Percentiles rank a stretch among this genome's conserved stretches.
phyloP scores from a whole-genome alignment of 2,797 vertebrate species.

The Triplophysa yarkandensis region DNA sequence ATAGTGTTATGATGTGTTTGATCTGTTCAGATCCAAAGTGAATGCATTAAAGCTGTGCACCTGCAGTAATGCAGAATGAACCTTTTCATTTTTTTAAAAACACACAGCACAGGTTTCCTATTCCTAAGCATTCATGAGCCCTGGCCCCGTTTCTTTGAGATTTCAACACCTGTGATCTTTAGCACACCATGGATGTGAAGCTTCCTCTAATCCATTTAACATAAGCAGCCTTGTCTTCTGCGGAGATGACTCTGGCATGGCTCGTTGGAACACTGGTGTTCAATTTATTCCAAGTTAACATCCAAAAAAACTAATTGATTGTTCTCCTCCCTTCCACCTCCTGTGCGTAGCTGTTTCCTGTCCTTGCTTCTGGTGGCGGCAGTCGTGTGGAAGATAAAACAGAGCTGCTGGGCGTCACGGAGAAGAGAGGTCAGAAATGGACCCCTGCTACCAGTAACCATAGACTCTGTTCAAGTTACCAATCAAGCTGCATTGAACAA shows the following conservation, averaged over 20 bases:
- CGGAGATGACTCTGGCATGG: neutral
- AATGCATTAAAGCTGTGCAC: constrained; percentile 12
- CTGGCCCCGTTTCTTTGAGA: neutral
- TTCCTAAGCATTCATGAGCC: constrained; percentile 13
- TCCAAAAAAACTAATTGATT: neutral
- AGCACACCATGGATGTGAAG: constrained; percentile 5
- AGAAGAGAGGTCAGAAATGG: constrained; percentile 87
- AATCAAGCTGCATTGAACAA: neutral
- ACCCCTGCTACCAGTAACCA: neutral
- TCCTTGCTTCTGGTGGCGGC: constrained; percentile 96
- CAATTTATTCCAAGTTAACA: neutral
- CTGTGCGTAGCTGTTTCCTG: constrained; percentile 89
- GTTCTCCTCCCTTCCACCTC: constrained; percentile 7
- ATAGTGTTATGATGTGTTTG: constrained; percentile 24
- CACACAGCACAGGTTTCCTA: constrained; percentile 2
- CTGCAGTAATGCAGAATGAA: neutral
- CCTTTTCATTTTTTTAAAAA: neutral
- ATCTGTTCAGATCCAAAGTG: constrained; percentile 20
- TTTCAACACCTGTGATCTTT: constrained; percentile 19
- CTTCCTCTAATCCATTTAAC: constrained; percentile 19
- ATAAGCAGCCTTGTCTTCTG: constrained; percentile 9
- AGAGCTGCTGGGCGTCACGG: constrained; percentile 97
- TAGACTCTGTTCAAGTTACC: neutral
- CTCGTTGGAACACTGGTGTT: neutral
- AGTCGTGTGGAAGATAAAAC: constrained; percentile 99